Evolutionary conservation across 2,888 invertebrate species (phyloP).

Genomic region (Dynastes tityus): DNA sequence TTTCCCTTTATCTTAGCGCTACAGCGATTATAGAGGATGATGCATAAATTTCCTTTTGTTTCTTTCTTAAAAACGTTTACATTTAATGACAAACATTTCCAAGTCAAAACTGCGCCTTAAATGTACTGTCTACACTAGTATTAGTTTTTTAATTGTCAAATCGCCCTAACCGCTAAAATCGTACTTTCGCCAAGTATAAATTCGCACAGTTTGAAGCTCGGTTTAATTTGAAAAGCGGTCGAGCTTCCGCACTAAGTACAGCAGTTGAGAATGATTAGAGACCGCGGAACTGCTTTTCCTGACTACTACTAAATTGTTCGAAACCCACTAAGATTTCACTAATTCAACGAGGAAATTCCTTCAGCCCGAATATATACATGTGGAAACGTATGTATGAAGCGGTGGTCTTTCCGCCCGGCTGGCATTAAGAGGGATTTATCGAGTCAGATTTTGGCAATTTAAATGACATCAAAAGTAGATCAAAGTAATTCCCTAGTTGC

Average conservation of each 20-base stretch:
- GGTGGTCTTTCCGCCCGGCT: slow-evolving; percentile 25
- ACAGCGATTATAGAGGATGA: too few species aligned
- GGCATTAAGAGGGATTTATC: slow-evolving; percentile 42
- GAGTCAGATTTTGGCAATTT: slow-evolving; percentile 46
- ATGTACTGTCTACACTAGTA: not conserved
- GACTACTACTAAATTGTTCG: slow-evolving; percentile 43
- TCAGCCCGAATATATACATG: slow-evolving; percentile 24
- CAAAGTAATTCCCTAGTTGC: slow-evolving; percentile 42
- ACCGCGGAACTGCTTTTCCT: slow-evolving; percentile 44
- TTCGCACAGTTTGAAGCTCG: slow-evolving; percentile 54
- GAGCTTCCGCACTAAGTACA: slow-evolving; percentile 54
- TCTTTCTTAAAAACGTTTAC: too few species aligned
- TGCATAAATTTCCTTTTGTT: too few species aligned
- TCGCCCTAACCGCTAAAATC: slow-evolving; percentile 16
- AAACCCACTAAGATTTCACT: slow-evolving; percentile 47
- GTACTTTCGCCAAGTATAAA: slow-evolving; percentile 49
- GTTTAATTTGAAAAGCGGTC: slow-evolving; percentile 55
- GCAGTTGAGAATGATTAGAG: slow-evolving; percentile 56
- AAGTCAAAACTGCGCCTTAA: not conserved
- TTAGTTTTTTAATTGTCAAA: slow-evolving; percentile 31
- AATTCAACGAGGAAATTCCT: slow-evolving; percentile 43
- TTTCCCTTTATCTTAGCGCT: too few species aligned
- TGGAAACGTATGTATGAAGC: slow-evolving; percentile 31
- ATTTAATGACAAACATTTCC: too few species aligned
- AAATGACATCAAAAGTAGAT: slow-evolving; percentile 46